These are phyloP conservation scores for Nesogale talazaci DNA, from an alignment of 2,113 vertebrate genomes.

Conservation along the genomic window DNA sequence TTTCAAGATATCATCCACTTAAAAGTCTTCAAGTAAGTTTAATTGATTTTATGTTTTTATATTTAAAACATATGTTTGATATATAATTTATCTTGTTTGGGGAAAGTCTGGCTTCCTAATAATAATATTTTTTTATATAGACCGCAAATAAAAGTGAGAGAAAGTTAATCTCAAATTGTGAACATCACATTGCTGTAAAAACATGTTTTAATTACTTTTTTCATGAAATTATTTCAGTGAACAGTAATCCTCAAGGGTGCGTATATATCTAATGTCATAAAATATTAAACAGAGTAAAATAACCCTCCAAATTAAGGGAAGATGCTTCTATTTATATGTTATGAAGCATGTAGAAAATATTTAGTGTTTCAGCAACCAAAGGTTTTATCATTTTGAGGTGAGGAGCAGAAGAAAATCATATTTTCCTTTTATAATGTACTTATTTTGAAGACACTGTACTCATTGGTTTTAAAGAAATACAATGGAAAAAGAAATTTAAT, in stretches of 20 bases:
- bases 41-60: not conserved
- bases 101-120: not conserved
- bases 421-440: constrained; percentile 37
- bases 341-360: not conserved
- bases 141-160: not conserved
- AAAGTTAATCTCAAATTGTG: not conserved
- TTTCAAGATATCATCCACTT: not conserved
- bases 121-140: not conserved
- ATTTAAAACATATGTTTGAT: not conserved
- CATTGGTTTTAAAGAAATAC: not conserved
- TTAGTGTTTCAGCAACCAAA: not conserved
- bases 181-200: not conserved
- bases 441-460: not conserved
- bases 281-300: not conserved
- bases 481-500: constrained; percentile 8
- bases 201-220: not conserved
- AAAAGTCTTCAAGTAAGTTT: no score
- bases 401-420: not conserved
- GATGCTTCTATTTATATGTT: not conserved
- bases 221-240: not conserved
- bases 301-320: no score
- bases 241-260: not conserved
- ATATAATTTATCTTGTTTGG: not conserved
- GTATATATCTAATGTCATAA: not conserved
- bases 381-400: constrained; percentile 21